phyloP scores from a whole-genome alignment of 2,113 vertebrate species.

The Noctilio leporinus region DNA sequence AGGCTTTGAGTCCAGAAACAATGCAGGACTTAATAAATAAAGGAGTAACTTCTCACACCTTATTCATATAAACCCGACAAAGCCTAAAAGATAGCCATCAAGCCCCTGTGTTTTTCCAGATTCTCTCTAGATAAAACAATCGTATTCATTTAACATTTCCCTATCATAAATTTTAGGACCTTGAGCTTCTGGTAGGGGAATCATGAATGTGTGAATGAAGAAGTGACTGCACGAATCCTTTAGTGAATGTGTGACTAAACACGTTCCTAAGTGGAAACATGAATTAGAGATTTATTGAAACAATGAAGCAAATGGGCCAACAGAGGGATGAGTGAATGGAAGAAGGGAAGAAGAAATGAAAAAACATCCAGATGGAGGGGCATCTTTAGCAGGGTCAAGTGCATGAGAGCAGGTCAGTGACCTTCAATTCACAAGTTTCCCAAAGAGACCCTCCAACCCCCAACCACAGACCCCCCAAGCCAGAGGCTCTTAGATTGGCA shows the following conservation, averaged over 20 bases:
- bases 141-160: neutral
- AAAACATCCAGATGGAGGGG: neutral
- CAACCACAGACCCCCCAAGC: neutral
- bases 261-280: neutral
- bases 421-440: neutral
- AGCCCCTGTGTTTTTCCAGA: neutral
- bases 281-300: neutral
- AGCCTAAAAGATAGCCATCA: neutral
- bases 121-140: neutral
- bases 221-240: neutral
- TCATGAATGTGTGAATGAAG: neutral
- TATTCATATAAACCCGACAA: neutral
- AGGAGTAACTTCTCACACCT: neutral
- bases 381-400: neutral
- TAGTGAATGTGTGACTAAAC: neutral
- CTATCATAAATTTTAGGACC: neutral
- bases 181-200: neutral
- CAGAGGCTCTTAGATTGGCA: neutral
- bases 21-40: neutral
- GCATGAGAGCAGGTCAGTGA: neutral
- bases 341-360: neutral
- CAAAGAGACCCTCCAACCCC: neutral
- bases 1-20: neutral
- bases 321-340: neutral
- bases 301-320: neutral